phyloP scores from a whole-genome alignment of 1,140 invertebrate species.

The Dreissena rostriformis region DNA sequence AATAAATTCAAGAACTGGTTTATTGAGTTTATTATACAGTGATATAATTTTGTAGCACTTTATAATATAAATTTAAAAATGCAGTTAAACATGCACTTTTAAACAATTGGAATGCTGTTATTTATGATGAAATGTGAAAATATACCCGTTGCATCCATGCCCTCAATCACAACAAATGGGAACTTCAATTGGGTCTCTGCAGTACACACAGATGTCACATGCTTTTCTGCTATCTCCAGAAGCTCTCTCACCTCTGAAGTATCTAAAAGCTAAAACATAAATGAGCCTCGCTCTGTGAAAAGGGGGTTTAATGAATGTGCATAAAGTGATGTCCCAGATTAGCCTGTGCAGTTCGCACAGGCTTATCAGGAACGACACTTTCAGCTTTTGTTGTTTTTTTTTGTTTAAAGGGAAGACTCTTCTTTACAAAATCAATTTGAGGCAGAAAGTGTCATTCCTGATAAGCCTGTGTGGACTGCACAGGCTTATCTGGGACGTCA shows the following conservation, averaged over 20 bases:
- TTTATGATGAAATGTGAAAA: too few relatives aligned
- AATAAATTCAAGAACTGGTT: too few relatives aligned
- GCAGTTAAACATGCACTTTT: too few relatives aligned
- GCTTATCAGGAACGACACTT: neutral
- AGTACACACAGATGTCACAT: conserved; percentile 32
- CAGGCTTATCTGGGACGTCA: too few relatives aligned
- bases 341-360: neutral
- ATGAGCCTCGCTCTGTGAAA: neutral
- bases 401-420: neutral
- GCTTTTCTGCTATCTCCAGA: conserved; percentile 56
- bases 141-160: conserved; percentile 73
- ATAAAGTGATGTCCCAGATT: neutral
- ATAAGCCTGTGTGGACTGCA: too few relatives aligned
- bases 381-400: too few relatives aligned
- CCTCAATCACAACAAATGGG: conserved; percentile 74
- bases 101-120: too few relatives aligned
- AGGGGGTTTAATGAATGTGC: neutral
- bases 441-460: too few relatives aligned
- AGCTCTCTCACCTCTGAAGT: conserved; percentile 63
- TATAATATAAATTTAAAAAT: too few relatives aligned
- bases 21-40: too few relatives aligned
- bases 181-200: conserved; percentile 57
- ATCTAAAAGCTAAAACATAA: conserved; percentile 56
- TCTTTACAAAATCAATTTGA: neutral
- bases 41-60: too few relatives aligned